Evolutionary conservation across 30 jellyfish, hydroid and myxozoan genomes (phyloP).

Genomic region (Hydractinia echinata): DNA sequence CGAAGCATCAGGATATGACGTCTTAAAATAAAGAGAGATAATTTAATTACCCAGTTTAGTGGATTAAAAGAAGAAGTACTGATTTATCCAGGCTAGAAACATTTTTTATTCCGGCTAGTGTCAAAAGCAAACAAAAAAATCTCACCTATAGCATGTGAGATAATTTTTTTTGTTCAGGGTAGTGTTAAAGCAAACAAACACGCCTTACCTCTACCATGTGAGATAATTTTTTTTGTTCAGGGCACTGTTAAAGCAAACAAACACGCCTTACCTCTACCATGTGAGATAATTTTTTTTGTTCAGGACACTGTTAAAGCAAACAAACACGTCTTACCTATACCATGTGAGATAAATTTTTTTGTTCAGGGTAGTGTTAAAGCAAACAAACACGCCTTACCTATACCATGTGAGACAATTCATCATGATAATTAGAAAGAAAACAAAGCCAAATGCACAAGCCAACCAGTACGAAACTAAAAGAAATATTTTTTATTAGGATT

Average conservation of each 20-base stretch:
- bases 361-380: too few relatives aligned
- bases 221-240: too few relatives aligned
- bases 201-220: too few relatives aligned
- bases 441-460: background rate
- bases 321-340: too few relatives aligned
- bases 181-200: too few relatives aligned
- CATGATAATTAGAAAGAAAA: background rate
- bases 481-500: background rate
- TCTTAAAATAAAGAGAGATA: conserved; percentile 32
- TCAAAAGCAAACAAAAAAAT: background rate
- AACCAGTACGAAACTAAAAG: conserved; percentile 9
- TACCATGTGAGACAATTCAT: conserved; percentile 17
- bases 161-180: too few relatives aligned
- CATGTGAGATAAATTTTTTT: background rate
- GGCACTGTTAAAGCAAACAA: too few relatives aligned
- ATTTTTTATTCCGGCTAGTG: background rate
- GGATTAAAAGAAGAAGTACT: too few relatives aligned
- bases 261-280: background rate
- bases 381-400: background rate
- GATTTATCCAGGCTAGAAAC: too few relatives aligned
- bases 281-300: background rate
- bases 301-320: background rate
- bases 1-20: conserved; percentile 67
- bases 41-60: background rate
- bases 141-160: too few relatives aligned